Base-by-base conservation (phyloP, 2,113 vertebrate species). In the Mustelus asterias region DNA sequence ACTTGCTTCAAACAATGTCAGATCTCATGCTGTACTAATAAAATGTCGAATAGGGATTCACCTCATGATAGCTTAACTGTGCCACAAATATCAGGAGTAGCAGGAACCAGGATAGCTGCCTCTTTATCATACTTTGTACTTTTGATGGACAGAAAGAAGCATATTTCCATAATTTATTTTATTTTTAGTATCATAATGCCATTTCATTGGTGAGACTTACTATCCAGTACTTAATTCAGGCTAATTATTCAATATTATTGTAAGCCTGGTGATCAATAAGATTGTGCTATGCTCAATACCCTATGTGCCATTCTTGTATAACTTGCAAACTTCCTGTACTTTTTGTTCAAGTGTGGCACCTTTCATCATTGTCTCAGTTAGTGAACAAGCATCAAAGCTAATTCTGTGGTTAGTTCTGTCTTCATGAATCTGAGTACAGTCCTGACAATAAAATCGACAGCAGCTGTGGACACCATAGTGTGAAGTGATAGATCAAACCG, bases 311-410 rank as follows among this genome's bases (percentile, higher is more conserved):
- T 8, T 76, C 69, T 95, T 54, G 10, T 48, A 13, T 10, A 26
- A 65, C 22, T 95, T 72, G 24, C 69, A 92, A 92, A 48, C 41
- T 16, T 95, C 10, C 4, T 8, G 44, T 72, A 44, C 41, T 54
- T 29, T 24, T 54, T 65, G 7, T 65, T 93, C 60, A 33, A 67
- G 14, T 67, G 20, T 37, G 18, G 60, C 60, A 93, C 18, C 60
- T 65, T 33, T 95, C 37, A 26, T 54, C 22, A 29, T 63, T 69
- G n/a, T 60, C n/a, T 94, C 92, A 69, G 33, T 69, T 67, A 26
- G n/a, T 70, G 93, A 5, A 8, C 67, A 95, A 72, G 94, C 70
- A 95, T 72, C 94, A 94, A 94, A 94, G 33, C 13, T 18, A 94
- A 37, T n/a, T 33, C 10, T 95, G 48, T 54, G 41, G 26, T 95